Conservation (phyloP, 2,888 invertebrate species). For the Monochamus alternatus region DNA sequence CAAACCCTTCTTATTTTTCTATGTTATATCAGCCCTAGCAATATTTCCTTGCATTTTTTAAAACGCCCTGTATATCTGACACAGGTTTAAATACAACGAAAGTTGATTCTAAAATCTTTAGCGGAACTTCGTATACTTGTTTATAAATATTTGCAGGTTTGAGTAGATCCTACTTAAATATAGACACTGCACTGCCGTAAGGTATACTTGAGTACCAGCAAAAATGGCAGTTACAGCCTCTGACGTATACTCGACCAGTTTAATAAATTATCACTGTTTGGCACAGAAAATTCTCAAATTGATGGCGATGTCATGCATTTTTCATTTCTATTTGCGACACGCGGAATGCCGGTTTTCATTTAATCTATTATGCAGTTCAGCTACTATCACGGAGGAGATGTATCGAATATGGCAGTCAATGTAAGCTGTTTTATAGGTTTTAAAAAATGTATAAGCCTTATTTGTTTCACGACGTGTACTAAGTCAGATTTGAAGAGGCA, state of each 20-base stretch:
- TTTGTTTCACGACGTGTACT: constrained; percentile 14
- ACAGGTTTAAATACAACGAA: no score
- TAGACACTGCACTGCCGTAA: no score
- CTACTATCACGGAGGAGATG: constrained; percentile 9
- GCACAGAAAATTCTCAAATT: constrained; percentile 22
- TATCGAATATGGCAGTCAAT: constrained; percentile 7
- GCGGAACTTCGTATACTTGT: no score
- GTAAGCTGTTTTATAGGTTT: constrained; percentile 26
- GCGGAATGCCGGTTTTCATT: constrained; percentile 13
- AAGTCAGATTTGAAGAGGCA: constrained; percentile 11
- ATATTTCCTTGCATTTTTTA: no score
- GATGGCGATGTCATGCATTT: constrained; percentile 24
- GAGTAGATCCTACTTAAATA: no score
- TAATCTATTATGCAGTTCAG: constrained; percentile 18
- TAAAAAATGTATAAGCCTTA: constrained; percentile 17
- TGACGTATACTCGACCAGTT: neutral
- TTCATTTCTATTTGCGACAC: constrained; percentile 23
- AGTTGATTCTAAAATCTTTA: no score
- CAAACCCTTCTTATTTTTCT: no score
- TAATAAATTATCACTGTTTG: constrained; percentile 17
- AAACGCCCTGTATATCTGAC: no score
- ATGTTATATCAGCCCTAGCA: no score
- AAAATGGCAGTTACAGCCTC: no score
- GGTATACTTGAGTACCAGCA: no score
- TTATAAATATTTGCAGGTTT: no score